phyloP scores from a whole-genome alignment of 2,797 vertebrate species.

The Pelodytes ibericus region DNA sequence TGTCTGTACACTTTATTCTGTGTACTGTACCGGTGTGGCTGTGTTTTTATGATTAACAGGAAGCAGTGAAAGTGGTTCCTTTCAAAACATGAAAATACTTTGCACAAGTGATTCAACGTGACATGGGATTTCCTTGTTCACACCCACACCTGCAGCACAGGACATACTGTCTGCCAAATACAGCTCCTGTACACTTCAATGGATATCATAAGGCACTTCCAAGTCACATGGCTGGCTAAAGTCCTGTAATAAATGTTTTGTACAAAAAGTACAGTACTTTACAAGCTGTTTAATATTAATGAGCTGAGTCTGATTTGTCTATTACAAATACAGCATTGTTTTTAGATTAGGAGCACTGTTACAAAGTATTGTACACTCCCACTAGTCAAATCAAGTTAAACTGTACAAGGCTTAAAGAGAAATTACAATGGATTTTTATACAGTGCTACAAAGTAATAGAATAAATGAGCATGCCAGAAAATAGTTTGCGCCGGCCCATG shows the following conservation, averaged over 20 bases:
- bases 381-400: too few species aligned
- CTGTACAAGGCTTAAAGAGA: too few species aligned
- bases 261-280: background rate
- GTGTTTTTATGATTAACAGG: constrained; percentile 2
- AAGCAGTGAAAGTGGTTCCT: constrained; percentile 18
- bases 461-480: too few species aligned
- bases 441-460: too few species aligned
- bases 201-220: background rate
- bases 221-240: constrained; percentile 3
- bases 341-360: background rate
- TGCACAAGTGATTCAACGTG: constrained; percentile 39
- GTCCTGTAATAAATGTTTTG: background rate
- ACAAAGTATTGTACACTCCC: too few species aligned
- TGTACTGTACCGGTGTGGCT: background rate
- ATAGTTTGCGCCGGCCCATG: too few species aligned
- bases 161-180: constrained; percentile 10
- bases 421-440: too few species aligned
- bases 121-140: background rate
- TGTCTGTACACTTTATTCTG: background rate
- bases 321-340: background rate
- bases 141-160: constrained; percentile 22
- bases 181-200: constrained; percentile 8
- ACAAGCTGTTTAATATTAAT: background rate
- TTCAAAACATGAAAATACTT: background rate
- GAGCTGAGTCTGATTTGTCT: too few species aligned